Evolutionary conservation across 2,888 invertebrate genomes (phyloP).

Genomic region (Eueremaeus valkanovi): DNA sequence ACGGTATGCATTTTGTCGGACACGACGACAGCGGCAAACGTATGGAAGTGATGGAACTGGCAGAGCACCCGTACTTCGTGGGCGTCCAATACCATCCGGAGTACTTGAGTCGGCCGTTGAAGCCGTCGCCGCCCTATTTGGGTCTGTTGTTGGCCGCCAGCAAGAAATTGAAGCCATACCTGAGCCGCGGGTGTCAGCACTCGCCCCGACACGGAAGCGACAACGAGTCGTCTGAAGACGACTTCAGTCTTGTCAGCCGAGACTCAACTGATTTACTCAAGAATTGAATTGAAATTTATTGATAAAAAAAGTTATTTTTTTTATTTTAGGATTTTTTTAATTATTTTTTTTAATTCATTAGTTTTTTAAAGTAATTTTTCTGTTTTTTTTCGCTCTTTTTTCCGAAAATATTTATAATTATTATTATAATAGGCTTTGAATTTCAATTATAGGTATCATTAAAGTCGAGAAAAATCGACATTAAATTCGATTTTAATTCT

Average conservation of each 20-base stretch:
- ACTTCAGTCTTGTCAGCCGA: background rate
- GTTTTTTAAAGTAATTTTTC: background rate
- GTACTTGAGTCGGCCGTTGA: conserved; percentile 83
- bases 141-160: conserved; percentile 65
- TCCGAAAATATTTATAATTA: background rate
- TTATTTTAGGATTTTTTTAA: background rate
- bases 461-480: no score
- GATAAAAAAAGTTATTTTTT: background rate
- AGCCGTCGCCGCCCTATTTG: conserved; percentile 90
- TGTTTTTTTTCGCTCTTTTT: background rate
- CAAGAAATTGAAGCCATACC: conserved; percentile 39
- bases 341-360: background rate
- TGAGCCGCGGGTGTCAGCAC: conserved; percentile 50
- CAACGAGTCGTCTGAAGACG: conserved; percentile 38
- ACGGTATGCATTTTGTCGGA: conserved; percentile 82
- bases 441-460: no score
- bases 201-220: conserved; percentile 48
- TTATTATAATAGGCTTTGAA: no score
- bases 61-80: conserved; percentile 84
- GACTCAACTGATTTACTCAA: background rate
- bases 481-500: background rate
- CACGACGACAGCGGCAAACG: conserved; percentile 63
- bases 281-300: background rate
- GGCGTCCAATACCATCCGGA: conserved; percentile 98
- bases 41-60: conserved; percentile 90